Conservation (phyloP, 1,140 invertebrate genomes). For the Venustaconcha ellipsiformis region DNA sequence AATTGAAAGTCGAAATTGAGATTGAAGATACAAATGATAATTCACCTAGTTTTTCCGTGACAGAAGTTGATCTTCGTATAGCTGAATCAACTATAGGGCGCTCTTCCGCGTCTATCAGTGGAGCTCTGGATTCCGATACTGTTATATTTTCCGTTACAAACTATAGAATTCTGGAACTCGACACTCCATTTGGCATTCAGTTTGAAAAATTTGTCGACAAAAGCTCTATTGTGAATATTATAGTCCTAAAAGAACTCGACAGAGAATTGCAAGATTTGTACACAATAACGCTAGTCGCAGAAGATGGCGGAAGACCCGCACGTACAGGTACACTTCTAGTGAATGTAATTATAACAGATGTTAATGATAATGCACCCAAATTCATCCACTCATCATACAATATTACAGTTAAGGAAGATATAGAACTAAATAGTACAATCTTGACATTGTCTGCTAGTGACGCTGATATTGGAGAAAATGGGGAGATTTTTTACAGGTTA, state of each 20-base stretch:
- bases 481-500: conserved; percentile 50
- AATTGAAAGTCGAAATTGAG: conserved; percentile 76
- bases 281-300: conserved; percentile 86
- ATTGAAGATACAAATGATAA: conserved; percentile 93
- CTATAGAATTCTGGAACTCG: conserved; percentile 35
- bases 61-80: not conserved
- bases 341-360: conserved; percentile 74
- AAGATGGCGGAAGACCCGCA: conserved; percentile 86
- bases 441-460: conserved; percentile 52
- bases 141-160: conserved; percentile 46
- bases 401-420: conserved; percentile 81
- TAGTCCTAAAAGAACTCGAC: conserved; percentile 74
- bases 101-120: conserved; percentile 31
- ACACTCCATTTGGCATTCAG: conserved; percentile 45
- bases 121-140: conserved; percentile 51
- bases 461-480: conserved; percentile 54
- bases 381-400: conserved; percentile 71
- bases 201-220: conserved; percentile 41
- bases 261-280: conserved; percentile 91
- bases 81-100: conserved; percentile 23
- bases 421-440: conserved; percentile 36
- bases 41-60: conserved; percentile 79
- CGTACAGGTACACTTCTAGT: conserved; percentile 67
- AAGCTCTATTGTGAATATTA: conserved; percentile 42
- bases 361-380: conserved; percentile 92